phyloP scores from a whole-genome alignment of 2,888 invertebrate genomes.

The Epinotia demarniana region DNA sequence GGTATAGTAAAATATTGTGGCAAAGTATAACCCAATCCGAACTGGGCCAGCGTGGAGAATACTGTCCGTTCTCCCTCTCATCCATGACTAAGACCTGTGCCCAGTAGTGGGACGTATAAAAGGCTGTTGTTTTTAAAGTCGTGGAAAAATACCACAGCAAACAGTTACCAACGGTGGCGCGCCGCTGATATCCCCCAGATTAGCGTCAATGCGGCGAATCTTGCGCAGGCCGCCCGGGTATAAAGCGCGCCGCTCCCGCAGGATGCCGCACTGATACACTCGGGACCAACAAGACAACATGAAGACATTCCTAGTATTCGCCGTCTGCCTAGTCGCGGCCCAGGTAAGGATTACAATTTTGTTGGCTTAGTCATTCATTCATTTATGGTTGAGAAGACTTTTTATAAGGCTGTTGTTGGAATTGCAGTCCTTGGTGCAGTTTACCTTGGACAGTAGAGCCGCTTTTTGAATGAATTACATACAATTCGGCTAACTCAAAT shows the following conservation, averaged over 20 bases:
- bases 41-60: too few relatives aligned
- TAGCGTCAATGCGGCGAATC: slow-evolving; percentile 52
- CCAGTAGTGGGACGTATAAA: too few relatives aligned
- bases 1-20: too few relatives aligned
- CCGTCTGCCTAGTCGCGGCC: slow-evolving; percentile 71
- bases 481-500: too few relatives aligned
- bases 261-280: slow-evolving; percentile 41
- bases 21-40: too few relatives aligned
- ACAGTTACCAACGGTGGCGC: slow-evolving; percentile 57
- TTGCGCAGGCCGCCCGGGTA: slow-evolving; percentile 51
- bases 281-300: slow-evolving; percentile 71
- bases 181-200: slow-evolving; percentile 54
- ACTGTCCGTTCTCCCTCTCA: too few relatives aligned
- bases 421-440: too few relatives aligned
- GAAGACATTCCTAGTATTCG: slow-evolving; percentile 75
- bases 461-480: too few relatives aligned
- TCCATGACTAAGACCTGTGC: too few relatives aligned
- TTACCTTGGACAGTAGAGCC: too few relatives aligned
- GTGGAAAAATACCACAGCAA: slow-evolving; percentile 14
- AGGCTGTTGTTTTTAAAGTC: neutral
- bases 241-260: slow-evolving; percentile 56
- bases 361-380: neutral
- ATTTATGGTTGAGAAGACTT: too few relatives aligned
- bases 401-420: too few relatives aligned
- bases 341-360: slow-evolving; percentile 61